Evolutionary conservation across 2,888 invertebrate species (phyloP).

Genomic region (Thymelicus lineola): DNA sequence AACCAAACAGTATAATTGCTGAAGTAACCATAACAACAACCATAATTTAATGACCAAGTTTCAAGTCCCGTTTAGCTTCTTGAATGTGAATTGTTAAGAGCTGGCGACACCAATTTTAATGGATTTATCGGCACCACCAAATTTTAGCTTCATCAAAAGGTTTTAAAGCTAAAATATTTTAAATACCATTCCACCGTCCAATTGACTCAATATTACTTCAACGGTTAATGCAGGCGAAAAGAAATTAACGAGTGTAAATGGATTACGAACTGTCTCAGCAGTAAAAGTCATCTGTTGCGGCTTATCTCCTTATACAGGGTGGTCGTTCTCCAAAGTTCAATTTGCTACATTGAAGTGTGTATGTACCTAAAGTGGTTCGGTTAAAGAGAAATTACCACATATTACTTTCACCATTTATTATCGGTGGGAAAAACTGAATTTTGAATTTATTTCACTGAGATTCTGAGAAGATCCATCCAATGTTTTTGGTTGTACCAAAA

Average conservation of each 20-base stretch:
- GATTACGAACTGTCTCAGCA: constrained; percentile 29
- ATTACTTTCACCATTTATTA: too few species aligned
- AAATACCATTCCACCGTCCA: not conserved
- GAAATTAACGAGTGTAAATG: constrained; percentile 30
- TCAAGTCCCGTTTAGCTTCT: too few species aligned
- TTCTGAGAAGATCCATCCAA: too few species aligned
- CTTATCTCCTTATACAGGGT: constrained; percentile 30
- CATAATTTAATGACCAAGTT: too few species aligned
- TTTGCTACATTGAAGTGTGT: not conserved
- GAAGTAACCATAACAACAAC: too few species aligned
- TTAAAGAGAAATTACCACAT: not conserved
- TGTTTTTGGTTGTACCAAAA: too few species aligned
- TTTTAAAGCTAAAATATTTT: not conserved
- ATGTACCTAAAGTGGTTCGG: not conserved
- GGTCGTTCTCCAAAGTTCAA: constrained; percentile 17
- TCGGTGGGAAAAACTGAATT: too few species aligned
- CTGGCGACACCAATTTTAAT: too few species aligned
- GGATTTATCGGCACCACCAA: not conserved
- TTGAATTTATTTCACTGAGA: too few species aligned
- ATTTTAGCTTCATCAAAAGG: not conserved
- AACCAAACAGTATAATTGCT: too few species aligned
- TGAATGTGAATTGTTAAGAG: too few species aligned
- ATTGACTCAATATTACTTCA: constrained; percentile 7
- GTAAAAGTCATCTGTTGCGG: constrained; percentile 32
- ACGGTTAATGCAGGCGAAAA: constrained; percentile 13